Conservation (phyloP, 1,140 invertebrate species). For the Trichonephila clavipes region DNA sequence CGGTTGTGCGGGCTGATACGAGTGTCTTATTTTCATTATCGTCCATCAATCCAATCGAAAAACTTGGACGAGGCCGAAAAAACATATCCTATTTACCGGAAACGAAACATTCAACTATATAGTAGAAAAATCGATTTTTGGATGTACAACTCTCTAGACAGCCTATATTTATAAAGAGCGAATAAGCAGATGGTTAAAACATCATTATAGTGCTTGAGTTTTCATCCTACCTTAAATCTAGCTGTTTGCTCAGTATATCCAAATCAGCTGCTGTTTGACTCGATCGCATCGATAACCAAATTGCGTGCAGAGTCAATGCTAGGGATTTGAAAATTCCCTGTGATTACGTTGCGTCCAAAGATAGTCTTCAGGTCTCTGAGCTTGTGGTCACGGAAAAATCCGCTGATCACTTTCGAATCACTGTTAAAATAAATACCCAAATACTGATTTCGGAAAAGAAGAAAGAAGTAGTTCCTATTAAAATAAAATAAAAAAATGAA, state of each 20-base stretch:
- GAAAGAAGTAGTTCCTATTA: not conserved
- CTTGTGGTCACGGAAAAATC: conserved; percentile 50
- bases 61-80: not conserved
- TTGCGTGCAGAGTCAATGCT: conserved; percentile 12
- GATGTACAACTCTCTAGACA: conserved; percentile 28
- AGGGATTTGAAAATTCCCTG: not conserved
- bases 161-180: conserved; percentile 57
- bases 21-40: not conserved
- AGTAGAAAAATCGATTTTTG: conserved; percentile 29
- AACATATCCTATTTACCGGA: conserved; percentile 14
- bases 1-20: not conserved
- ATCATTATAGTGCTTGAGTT: conserved; percentile 51
- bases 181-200: conserved; percentile 62
- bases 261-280: conserved; percentile 53
- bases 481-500: not conserved
- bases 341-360: conserved; percentile 26
- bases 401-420: conserved; percentile 52
- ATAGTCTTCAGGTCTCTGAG: not conserved
- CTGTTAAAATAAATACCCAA: conserved; percentile 30
- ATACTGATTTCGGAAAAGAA: conserved; percentile 23
- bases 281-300: conserved; percentile 15
- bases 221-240: not conserved
- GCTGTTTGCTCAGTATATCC: not conserved
- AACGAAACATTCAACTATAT: conserved; percentile 7
- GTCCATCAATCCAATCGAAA: not conserved